These are phyloP conservation scores for Eristalis tenax DNA, from an alignment of 2,888 invertebrate genomes.

Conservation along the genomic window DNA sequence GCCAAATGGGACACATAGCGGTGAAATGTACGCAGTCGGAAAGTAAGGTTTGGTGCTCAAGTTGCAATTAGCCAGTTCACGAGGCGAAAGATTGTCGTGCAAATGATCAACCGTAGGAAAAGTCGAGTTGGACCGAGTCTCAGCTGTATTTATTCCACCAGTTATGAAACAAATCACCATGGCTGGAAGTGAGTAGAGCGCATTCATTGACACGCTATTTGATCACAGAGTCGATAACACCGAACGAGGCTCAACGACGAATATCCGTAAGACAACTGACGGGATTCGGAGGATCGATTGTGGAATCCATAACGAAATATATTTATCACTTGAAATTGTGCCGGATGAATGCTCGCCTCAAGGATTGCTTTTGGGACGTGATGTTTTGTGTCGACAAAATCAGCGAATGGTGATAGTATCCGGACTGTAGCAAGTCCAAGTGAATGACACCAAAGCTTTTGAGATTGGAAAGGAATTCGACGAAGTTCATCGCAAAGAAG, in stretches of 20 bases:
- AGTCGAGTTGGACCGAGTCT: too few relatives aligned
- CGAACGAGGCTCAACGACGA: neutral
- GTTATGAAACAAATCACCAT: neutral
- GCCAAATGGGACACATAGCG: slow-evolving; percentile 44
- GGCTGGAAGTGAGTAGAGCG: too few relatives aligned
- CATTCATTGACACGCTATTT: neutral
- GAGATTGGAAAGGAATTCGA: slow-evolving; percentile 6
- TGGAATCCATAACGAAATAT: neutral
- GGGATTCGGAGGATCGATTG: slow-evolving; percentile 59
- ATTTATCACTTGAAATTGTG: slow-evolving; percentile 5
- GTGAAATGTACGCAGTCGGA: too few relatives aligned
- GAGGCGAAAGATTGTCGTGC: too few relatives aligned
- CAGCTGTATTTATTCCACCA: neutral
- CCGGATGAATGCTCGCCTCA: slow-evolving; percentile 45
- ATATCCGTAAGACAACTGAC: slow-evolving; percentile 28
- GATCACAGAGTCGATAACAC: slow-evolving; percentile 36
- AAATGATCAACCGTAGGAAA: too few relatives aligned
- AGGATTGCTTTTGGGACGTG: slow-evolving; percentile 53
- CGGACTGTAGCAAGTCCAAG: slow-evolving; percentile 54
- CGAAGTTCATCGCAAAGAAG: slow-evolving; percentile 1
- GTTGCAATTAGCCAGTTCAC: too few relatives aligned
- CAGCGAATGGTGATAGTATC: slow-evolving; percentile 38
- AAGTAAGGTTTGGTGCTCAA: too few relatives aligned
- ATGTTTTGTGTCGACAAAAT: slow-evolving; percentile 46
- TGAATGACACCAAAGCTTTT: neutral